phyloP scores from a whole-genome alignment of 2,113 vertebrate genomes.

The Nesoenas mayeri region DNA sequence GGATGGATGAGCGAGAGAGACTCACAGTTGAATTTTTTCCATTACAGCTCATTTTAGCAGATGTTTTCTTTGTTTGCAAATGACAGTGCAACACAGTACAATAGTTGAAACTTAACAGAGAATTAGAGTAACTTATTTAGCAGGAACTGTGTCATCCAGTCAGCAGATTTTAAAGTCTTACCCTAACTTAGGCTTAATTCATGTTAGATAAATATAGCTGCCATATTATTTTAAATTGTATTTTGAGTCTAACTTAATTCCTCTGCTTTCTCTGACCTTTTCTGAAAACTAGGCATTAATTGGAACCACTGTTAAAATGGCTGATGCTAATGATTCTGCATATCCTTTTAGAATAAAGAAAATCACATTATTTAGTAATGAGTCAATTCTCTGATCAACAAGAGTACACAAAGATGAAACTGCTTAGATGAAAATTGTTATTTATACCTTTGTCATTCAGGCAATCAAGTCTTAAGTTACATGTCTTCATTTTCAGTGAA shows the following conservation, averaged over 20 bases:
- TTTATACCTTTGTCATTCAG: background rate
- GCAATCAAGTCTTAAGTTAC: background rate
- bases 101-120: background rate
- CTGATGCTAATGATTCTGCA: background rate
- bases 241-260: background rate
- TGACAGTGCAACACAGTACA: background rate
- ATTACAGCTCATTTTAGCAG: conserved; percentile 71
- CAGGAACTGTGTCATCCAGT: background rate
- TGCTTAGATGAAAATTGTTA: background rate
- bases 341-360: background rate
- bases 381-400: background rate
- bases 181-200: background rate
- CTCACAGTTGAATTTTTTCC: conserved; percentile 71
- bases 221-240: background rate
- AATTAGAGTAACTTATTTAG: background rate
- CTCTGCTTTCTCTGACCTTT: background rate
- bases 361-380: background rate
- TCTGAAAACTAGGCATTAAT: background rate
- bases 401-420: background rate
- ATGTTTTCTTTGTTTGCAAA: conserved; percentile 57
- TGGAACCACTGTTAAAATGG: background rate
- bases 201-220: background rate
- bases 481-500: background rate
- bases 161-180: background rate
- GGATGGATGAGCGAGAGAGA: conserved; percentile 19